phyloP scores from a whole-genome alignment of 2,888 invertebrate genomes.

The Drosophila subquinaria region DNA sequence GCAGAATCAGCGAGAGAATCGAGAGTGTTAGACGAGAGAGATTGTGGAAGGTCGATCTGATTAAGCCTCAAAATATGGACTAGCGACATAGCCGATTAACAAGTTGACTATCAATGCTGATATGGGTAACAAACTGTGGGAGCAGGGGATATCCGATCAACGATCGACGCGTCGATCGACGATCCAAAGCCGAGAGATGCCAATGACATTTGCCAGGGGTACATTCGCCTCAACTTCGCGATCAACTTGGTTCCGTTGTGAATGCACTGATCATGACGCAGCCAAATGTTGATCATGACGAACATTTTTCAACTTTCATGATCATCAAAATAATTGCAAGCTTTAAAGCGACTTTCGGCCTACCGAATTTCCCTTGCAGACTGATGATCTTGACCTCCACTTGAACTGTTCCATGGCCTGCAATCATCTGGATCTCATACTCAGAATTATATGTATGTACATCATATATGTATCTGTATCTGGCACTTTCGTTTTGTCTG shows the following conservation, averaged over 20 bases:
- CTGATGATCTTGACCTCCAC: constrained; percentile 31
- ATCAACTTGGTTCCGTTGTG: constrained; percentile 17
- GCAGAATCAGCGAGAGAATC: constrained; percentile 33
- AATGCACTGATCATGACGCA: constrained; percentile 58
- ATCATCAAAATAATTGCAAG: background rate
- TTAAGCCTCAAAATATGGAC: constrained; percentile 41
- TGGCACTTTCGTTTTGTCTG: constrained; percentile 66
- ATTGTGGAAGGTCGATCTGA: constrained; percentile 54
- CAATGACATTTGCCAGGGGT: constrained; percentile 72
- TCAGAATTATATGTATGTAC: background rate
- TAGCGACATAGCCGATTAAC: constrained; percentile 54
- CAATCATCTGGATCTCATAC: background rate
- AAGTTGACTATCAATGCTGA: constrained; percentile 25
- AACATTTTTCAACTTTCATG: constrained; percentile 23
- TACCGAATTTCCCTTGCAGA: constrained; percentile 7
- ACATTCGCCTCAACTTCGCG: constrained; percentile 62
- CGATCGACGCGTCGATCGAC: background rate
- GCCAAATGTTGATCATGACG: constrained; percentile 59
- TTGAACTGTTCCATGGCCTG: constrained; percentile 24
- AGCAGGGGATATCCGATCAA: constrained; percentile 22
- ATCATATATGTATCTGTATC: background rate
- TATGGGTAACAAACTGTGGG: constrained; percentile 38
- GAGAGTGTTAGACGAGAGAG: constrained; percentile 8
- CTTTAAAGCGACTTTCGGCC: constrained; percentile 4
- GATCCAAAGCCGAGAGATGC: constrained; percentile 41